Evolutionary conservation across 2,888 invertebrate species (phyloP), one percentile per base, ranked within the genome.

Genomic region (Trissoscelio sp.): DNA sequence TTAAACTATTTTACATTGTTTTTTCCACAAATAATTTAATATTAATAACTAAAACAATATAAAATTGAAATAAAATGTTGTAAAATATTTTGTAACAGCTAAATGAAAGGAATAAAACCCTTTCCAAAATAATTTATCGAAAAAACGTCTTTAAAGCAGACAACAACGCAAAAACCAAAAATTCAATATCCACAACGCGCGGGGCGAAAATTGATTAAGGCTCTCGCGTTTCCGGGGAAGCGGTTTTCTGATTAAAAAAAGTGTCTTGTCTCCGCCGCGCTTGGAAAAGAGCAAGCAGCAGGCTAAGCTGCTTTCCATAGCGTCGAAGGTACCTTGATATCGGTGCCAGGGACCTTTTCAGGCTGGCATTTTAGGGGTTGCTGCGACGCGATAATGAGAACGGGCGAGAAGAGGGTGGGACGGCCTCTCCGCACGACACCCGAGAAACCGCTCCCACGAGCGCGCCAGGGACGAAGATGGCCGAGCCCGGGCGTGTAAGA

Each of bases 341-440:
- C 86, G 85, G 85, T 87, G 86, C 86, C 84, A 84, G 86, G 84
- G 87, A 88, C 88, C 87, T 90, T 89, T 88, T 85, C 85, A 86
- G 89, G 86, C 84, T 88, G 88, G 89, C 88, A 89, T 90, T 90
- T 90, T 88, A 89, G 90, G 89, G 89, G 87, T 87, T 85, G 88
- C 88, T 87, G 88, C 87, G 88, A 88, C 86, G 90, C 89, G 89
- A 90, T 91, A 91, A 91, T 91, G 90, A 90, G 90, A 90, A 90
- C 88, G 86, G 88, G 87, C 88, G 88, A 86, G 86, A 87, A 86
- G 86, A 87, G 88, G 86, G 88, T 88, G 88, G 89, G 34, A 7
- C 9, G 87, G 87, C n/a, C n/a, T n/a, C n/a, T n/a, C n/a, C 85
- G 88, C 87, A 88, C 89, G 89, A 89, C 89, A 89, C 87, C 88